Conservation (phyloP, 2,113 vertebrate genomes). For the Cichladusa arquata region DNA sequence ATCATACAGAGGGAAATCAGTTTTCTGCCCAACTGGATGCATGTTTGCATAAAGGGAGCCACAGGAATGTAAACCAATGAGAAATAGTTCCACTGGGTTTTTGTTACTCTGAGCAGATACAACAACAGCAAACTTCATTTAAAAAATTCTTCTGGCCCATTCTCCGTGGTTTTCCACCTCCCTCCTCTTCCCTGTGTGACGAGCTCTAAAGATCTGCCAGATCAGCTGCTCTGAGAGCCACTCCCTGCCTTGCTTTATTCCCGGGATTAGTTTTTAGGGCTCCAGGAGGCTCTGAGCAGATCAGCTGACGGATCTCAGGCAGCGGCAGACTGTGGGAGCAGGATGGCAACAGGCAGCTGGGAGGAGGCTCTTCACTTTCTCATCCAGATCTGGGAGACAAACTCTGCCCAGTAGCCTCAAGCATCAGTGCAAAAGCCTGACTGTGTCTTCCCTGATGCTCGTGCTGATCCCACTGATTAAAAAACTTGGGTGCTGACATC, state of each 20-base stretch:
- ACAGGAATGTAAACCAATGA: neutral
- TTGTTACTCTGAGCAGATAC: neutral
- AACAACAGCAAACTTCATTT: neutral
- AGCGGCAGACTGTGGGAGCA: neutral
- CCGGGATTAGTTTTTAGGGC: neutral
- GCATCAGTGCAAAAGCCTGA: neutral
- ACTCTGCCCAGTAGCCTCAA: neutral
- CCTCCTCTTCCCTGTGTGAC: neutral
- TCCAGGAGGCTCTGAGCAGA: neutral
- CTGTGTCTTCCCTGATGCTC: neutral
- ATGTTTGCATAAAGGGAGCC: neutral
- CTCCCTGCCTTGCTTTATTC: neutral
- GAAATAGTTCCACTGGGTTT: neutral
- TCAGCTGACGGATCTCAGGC: neutral
- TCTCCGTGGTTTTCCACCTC: neutral
- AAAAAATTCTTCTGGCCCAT: neutral
- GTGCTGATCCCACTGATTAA: neutral
- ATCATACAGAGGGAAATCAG: neutral
- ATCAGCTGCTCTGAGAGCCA: neutral
- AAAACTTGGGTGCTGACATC: neutral
- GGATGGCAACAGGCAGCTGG: constrained; percentile 13
- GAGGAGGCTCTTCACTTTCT: neutral
- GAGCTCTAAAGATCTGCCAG: neutral
- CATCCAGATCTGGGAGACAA: neutral
- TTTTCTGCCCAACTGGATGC: neutral